Evolutionary conservation across 2,888 invertebrate genomes (phyloP), one percentile per base, ranked within the genome.

Genomic region (Tiliacea aurago): DNA sequence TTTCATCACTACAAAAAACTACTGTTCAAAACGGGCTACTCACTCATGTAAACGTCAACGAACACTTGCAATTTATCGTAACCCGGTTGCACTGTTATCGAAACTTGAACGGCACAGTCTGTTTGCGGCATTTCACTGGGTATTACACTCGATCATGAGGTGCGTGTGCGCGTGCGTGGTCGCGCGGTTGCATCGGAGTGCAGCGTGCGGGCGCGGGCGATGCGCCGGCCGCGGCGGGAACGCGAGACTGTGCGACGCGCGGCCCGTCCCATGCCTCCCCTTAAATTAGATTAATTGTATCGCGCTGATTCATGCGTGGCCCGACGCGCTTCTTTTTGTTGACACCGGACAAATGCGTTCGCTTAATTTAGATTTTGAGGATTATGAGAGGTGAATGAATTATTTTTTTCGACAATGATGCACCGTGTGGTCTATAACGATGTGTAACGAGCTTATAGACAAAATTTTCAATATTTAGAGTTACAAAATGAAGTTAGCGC

Each of bases 221-320:
- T 91, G 94, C 94, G 94, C 91, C 91, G 88, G 91, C 88, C 88
- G 88, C 90, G 90, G 86, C 91, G 90, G 89, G 85, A 73, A 87
- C 88, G 91, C 95, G 95, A 95, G 96, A 96, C 96, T 95, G 95
- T 93, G 92, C 95, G 96, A 90, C 96, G 95, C 86, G 94, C 86
- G 88, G 88, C 93, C 91, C 91, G 91, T 90, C 91, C 93, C 91
- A 90, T 92, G 90, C 94, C 94, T 93, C 93, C 94, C 93, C 95
- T 92, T 94, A 95, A 95, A 95, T 96, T 96, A 96, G 96, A 96
- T 95, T 96, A 94, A 96, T 96, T 94, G 95, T 95, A 95, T 93
- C 94, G 91, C 90, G 94, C 92, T 96, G 96, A 96, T 95, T 96
- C 96, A 96, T 92, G 90, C 93, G 89, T 87, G 89, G 89, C 85